Conservation (phyloP, 2,797 vertebrate species). For the Sebastes paucispinis region DNA sequence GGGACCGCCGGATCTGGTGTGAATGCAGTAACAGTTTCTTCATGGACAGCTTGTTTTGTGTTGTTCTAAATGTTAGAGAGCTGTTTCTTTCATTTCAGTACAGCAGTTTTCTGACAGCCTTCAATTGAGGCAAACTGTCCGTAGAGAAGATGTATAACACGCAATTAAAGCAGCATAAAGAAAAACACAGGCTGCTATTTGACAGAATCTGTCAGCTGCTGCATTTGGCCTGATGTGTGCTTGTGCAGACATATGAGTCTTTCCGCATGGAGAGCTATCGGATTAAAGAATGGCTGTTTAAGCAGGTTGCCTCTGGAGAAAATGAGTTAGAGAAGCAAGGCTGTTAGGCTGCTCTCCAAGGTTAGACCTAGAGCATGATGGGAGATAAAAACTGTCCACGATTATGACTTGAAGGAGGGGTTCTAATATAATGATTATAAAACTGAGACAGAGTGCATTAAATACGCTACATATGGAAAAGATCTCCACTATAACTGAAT, state of each 20-base stretch:
- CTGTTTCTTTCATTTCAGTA: background rate
- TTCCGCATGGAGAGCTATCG: conserved; percentile 6
- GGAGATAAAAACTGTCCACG: background rate
- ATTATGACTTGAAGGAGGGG: background rate
- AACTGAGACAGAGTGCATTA: background rate
- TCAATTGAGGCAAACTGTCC: background rate
- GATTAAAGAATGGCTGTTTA: conserved; percentile 38
- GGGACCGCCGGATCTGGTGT: no score
- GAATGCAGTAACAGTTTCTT: no score
- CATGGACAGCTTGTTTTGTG: background rate
- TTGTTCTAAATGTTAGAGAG: background rate
- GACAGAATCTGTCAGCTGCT: conserved; percentile 7
- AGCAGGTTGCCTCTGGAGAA: conserved; percentile 7
- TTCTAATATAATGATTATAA: no score
- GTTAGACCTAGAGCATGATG: conserved; percentile 10
- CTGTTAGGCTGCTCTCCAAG: background rate
- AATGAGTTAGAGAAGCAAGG: background rate
- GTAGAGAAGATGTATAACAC: background rate
- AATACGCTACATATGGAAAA: background rate
- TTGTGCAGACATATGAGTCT: background rate
- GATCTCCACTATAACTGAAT: background rate
- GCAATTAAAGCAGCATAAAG: background rate
- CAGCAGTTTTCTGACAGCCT: conserved; percentile 9
- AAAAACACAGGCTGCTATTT: background rate
- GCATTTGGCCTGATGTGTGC: background rate